Percentiles rank a stretch among this genome's conserved stretches.
These are phyloP conservation scores for Drosophila gaucha DNA, from an alignment of 2,888 invertebrate species.

Conservation along the genomic window DNA sequence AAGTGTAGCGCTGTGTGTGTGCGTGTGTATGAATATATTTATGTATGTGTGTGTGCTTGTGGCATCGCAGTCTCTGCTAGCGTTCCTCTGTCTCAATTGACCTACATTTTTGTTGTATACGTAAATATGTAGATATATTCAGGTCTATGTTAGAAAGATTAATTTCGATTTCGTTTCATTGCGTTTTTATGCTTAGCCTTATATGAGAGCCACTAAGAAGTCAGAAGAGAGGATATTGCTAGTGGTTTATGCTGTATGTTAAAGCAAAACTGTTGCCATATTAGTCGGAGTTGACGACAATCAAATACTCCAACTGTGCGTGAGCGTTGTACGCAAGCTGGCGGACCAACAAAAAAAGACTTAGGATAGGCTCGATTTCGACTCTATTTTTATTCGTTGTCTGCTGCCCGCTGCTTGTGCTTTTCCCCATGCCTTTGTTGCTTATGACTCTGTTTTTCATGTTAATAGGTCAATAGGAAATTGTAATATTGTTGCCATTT, in stretches of 20 bases:
- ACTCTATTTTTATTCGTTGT: conserved; percentile 45
- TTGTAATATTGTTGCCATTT: conserved; percentile 8
- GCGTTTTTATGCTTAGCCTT: conserved; percentile 55
- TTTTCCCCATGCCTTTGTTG: background rate
- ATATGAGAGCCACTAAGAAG: conserved; percentile 3
- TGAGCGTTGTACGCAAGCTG: background rate
- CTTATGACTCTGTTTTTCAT: conserved; percentile 48
- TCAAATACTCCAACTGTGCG: conserved; percentile 25
- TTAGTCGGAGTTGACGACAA: conserved; percentile 48
- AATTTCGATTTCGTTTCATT: conserved; percentile 80
- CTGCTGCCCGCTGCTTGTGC: too few species aligned
- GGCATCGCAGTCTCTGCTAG: conserved; percentile 40
- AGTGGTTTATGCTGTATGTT: conserved; percentile 30
- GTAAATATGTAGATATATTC: conserved; percentile 87
- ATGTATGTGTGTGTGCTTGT: conserved; percentile 17
- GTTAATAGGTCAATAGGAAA: conserved; percentile 75
- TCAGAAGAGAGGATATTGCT: conserved; percentile 5
- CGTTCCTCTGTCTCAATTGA: conserved; percentile 86
- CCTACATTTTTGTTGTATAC: conserved; percentile 89
- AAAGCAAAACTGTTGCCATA: conserved; percentile 71
- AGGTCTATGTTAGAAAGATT: conserved; percentile 93
- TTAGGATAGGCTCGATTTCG: conserved; percentile 71
- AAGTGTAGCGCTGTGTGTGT: conserved; percentile 87
- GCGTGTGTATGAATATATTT: conserved; percentile 4
- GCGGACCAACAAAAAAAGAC: conserved; percentile 58